These are phyloP conservation scores for Adineta ricciae DNA, from an alignment of 2,888 invertebrate species.

Conservation along the genomic window DNA sequence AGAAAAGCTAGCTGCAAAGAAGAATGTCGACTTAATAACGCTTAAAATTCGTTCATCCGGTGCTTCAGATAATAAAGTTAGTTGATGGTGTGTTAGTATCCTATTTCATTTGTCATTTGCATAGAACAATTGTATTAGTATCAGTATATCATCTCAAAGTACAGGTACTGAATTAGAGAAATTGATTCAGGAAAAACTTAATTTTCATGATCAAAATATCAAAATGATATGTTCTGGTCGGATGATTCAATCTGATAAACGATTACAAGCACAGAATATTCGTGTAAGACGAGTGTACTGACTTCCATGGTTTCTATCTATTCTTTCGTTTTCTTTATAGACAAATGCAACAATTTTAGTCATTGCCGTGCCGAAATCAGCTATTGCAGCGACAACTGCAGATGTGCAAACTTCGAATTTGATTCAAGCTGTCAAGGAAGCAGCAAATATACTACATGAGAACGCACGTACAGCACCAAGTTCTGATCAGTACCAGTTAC, in stretches of 20 bases:
- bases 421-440: constrained; percentile 38
- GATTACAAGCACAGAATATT: background rate
- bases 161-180: background rate
- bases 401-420: background rate
- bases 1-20: background rate
- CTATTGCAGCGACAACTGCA: background rate
- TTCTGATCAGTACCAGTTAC: constrained; percentile 9
- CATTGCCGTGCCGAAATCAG: background rate
- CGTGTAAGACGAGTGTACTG: background rate
- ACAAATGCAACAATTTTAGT: background rate
- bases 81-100: too few species aligned
- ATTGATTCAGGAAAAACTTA: constrained; percentile 3
- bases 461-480: background rate
- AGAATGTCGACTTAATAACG: background rate
- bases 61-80: background rate
- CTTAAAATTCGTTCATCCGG: background rate
- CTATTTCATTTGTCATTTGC: too few species aligned
- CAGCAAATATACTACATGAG: background rate
- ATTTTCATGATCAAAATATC: background rate
- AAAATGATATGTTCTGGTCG: constrained; percentile 10
- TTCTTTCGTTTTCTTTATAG: background rate
- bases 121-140: background rate
- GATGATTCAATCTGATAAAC: background rate
- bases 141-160: background rate
- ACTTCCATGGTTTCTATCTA: background rate